Conservation (phyloP, 2,888 invertebrate species). For the Epicampocera succincta region DNA sequence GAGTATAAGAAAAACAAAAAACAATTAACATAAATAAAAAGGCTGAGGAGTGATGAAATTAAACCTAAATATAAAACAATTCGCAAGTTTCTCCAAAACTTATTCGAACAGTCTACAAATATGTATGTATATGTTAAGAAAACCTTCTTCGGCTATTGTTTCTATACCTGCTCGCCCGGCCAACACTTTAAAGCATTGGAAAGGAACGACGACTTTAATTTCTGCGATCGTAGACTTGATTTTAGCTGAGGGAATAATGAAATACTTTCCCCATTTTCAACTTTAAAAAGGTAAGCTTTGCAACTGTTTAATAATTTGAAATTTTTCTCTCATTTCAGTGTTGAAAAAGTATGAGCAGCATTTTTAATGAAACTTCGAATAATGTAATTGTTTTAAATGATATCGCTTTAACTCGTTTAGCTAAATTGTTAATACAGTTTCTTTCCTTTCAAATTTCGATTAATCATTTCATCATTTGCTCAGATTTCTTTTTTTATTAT, state of each 20-base stretch:
- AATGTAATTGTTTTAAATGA: conserved; percentile 39
- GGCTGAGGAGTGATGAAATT: background rate
- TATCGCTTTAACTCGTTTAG: conserved; percentile 52
- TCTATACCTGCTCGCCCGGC: background rate
- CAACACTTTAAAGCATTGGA: background rate
- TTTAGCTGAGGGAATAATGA: background rate
- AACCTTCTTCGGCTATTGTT: background rate
- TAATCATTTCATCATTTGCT: conserved; percentile 16
- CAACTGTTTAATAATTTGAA: conserved; percentile 52
- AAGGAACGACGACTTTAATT: background rate
- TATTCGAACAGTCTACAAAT: conserved; percentile 18
- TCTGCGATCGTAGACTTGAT: background rate
- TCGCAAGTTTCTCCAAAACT: conserved; percentile 37
- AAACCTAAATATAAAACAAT: conserved; percentile 16
- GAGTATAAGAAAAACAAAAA: background rate
- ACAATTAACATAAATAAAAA: conserved; percentile 8
- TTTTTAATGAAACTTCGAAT: conserved; percentile 33
- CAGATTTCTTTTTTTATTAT: conserved; percentile 23
- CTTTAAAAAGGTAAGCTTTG: conserved; percentile 55
- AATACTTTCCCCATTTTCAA: background rate
- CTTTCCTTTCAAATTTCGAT: conserved; percentile 8
- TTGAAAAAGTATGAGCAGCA: conserved; percentile 6
- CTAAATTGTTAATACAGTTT: conserved; percentile 47
- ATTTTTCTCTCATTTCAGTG: conserved; percentile 65
- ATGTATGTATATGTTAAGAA: conserved; percentile 24